Evolutionary conservation across 1,140 invertebrate species (phyloP).

Genomic region (Holotrichia oblita): DNA sequence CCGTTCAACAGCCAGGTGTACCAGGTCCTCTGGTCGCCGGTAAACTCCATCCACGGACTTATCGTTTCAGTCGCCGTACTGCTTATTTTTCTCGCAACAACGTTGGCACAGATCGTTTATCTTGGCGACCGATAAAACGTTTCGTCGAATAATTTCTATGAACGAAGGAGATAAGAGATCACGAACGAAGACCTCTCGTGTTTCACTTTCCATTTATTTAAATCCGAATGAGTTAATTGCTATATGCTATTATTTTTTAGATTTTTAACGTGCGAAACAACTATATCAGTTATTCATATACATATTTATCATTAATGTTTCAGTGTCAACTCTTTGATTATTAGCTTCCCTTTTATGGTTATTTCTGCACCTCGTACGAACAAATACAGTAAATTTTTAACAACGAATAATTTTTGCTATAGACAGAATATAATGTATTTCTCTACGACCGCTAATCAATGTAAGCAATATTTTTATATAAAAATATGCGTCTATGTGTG

Average conservation of each 20-base stretch:
- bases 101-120: constrained; percentile 6
- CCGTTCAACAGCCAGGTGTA: constrained; percentile 21
- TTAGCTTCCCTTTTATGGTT: too few relatives aligned
- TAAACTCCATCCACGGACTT: neutral
- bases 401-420: too few relatives aligned
- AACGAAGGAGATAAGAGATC: neutral
- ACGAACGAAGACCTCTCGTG: neutral
- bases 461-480: too few relatives aligned
- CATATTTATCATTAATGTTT: too few relatives aligned
- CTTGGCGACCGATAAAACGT: neutral
- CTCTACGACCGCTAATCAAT: too few relatives aligned
- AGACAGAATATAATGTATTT: too few relatives aligned
- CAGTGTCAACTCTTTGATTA: too few relatives aligned
- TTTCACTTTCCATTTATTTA: neutral
- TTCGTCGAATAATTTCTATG: constrained; percentile 17
- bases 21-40: neutral
- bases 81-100: neutral
- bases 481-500: too few relatives aligned
- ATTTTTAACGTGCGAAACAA: too few relatives aligned
- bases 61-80: neutral
- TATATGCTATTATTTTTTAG: neutral
- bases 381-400: too few relatives aligned
- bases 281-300: too few relatives aligned
- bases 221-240: neutral
- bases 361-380: too few relatives aligned